These are phyloP conservation scores for Marronus borbonicus DNA, from an alignment of 2,888 invertebrate genomes.

Conservation along the genomic window DNA sequence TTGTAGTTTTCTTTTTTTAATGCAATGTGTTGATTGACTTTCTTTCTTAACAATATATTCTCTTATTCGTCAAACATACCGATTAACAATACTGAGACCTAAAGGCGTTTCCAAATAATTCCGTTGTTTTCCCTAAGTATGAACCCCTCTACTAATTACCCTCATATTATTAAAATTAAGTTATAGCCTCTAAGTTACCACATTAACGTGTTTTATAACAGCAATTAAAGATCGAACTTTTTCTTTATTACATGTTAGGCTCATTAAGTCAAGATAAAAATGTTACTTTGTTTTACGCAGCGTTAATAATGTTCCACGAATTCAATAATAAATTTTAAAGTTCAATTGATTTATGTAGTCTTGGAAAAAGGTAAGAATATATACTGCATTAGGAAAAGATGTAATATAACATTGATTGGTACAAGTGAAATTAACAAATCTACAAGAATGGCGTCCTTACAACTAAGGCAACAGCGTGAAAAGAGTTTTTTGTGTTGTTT, in stretches of 20 bases:
- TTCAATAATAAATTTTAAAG: constrained; percentile 17
- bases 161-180: constrained; percentile 63
- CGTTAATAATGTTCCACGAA: not conserved
- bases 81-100: constrained; percentile 58
- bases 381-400: no score
- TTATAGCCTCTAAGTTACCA: constrained; percentile 58
- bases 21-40: no score
- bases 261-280: constrained; percentile 46
- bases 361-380: not conserved
- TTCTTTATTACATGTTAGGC: constrained; percentile 55
- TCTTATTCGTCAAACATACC: no score
- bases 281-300: constrained; percentile 3
- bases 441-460: no score
- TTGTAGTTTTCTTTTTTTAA: no score
- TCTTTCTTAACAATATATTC: no score
- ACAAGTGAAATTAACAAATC: no score
- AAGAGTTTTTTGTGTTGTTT: no score
- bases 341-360: not conserved
- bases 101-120: constrained; percentile 62
- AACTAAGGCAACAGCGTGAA: no score
- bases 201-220: constrained; percentile 58
- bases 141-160: constrained; percentile 61
- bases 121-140: constrained; percentile 58
- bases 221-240: constrained; percentile 55
- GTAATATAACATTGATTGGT: no score